Evolutionary conservation across 1,140 invertebrate genomes (phyloP).

Genomic region (Diabrotica virgifera): DNA sequence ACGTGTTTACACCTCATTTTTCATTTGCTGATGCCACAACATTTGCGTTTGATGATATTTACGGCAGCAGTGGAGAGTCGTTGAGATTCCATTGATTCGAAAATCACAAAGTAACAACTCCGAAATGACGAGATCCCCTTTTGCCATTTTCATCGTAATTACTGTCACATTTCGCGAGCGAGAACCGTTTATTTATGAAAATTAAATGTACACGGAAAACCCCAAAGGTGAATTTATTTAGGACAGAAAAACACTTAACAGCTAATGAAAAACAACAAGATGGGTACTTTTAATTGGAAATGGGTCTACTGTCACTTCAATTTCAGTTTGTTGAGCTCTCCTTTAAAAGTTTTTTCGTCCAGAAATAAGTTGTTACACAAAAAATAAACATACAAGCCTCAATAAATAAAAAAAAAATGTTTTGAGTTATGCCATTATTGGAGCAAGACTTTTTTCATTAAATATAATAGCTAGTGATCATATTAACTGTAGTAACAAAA

Average conservation of each 20-base stretch:
- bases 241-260: background rate
- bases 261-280: too few species aligned
- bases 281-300: too few species aligned
- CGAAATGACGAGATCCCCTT: background rate
- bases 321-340: too few species aligned
- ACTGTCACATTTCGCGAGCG: background rate
- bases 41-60: background rate
- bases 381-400: too few species aligned
- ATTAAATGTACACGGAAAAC: background rate
- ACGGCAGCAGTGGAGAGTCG: background rate
- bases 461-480: too few species aligned
- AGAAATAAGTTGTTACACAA: too few species aligned
- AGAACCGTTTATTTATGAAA: background rate
- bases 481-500: too few species aligned
- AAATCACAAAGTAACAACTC: constrained; percentile 2
- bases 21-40: background rate
- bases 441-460: too few species aligned
- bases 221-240: background rate
- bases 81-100: background rate
- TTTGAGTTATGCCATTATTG: too few species aligned
- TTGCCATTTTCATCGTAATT: background rate
- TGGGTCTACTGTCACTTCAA: too few species aligned
- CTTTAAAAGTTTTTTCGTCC: too few species aligned
- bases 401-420: too few species aligned
- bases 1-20: background rate